Evolutionary conservation across 2,888 invertebrate genomes (phyloP).

Genomic region (Chirona hameri): DNA sequence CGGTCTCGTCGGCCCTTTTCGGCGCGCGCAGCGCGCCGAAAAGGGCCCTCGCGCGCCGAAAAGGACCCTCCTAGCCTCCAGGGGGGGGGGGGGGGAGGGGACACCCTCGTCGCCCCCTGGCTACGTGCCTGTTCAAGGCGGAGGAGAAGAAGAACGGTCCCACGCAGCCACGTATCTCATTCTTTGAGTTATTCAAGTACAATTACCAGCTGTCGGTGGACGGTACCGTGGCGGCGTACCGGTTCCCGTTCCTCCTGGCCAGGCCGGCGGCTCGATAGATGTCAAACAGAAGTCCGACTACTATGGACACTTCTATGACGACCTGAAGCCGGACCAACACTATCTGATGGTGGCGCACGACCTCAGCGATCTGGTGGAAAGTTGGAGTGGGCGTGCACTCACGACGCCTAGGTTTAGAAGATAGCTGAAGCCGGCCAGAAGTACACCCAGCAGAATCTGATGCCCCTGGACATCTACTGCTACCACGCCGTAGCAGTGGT

Average conservation of each 20-base stretch:
- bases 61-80: too few species aligned
- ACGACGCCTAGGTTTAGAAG: constrained; percentile 63
- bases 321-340: constrained; percentile 70
- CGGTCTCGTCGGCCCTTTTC: too few species aligned
- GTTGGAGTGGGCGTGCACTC: constrained; percentile 69
- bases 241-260: constrained; percentile 82
- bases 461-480: constrained; percentile 81
- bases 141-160: too few species aligned
- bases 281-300: constrained; percentile 91
- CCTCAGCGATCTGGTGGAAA: constrained; percentile 72
- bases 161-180: too few species aligned
- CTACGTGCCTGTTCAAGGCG: too few species aligned
- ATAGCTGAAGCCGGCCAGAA: constrained; percentile 64
- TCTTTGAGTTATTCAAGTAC: too few species aligned
- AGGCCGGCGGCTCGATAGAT: constrained; percentile 81
- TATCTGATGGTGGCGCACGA: constrained; percentile 77
- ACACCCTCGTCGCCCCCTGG: too few species aligned
- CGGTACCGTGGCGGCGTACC: constrained; percentile 94
- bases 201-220: constrained; percentile 93
- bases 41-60: too few species aligned
- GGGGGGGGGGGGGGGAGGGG: too few species aligned
- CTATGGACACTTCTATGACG: constrained; percentile 88
- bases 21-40: too few species aligned
- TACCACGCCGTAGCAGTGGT: constrained; percentile 65
- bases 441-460: constrained; percentile 70